Conservation (phyloP, 2,113 vertebrate species). For the Sceloporus undulatus region DNA sequence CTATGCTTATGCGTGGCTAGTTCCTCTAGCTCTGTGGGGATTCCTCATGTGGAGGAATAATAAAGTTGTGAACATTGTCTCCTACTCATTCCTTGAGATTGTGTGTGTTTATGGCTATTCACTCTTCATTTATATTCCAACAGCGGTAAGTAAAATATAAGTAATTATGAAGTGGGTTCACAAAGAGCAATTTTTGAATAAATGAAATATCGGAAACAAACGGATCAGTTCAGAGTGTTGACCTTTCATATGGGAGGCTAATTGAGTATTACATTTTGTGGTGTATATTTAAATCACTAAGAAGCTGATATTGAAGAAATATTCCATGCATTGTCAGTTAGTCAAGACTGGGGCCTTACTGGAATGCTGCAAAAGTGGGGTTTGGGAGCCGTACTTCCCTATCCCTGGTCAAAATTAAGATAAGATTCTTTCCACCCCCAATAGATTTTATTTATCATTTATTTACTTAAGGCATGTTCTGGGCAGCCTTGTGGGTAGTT, state of each 20-base stretch:
- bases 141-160: constrained; percentile 84
- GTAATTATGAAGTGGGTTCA: neutral
- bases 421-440: too few relatives aligned
- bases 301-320: neutral
- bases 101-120: constrained; percentile 97
- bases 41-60: constrained; percentile 94
- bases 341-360: too few relatives aligned
- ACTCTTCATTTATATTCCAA: constrained; percentile 94
- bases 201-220: neutral
- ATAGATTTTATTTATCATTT: neutral
- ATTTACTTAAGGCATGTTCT: neutral
- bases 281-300: neutral
- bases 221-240: neutral
- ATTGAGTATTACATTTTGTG: neutral
- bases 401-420: too few relatives aligned
- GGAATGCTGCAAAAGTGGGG: too few relatives aligned
- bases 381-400: too few relatives aligned
- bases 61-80: constrained; percentile 91
- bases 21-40: constrained; percentile 94
- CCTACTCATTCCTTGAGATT: constrained; percentile 96
- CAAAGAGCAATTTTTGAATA: neutral
- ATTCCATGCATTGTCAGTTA: neutral
- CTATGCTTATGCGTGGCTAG: constrained; percentile 93
- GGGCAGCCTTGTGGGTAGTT: too few relatives aligned
- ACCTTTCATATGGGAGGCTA: neutral